Percentiles rank a stretch among this genome's conserved stretches.
Conservation (phyloP, 2,113 vertebrate genomes). For the Carassius carassius region DNA sequence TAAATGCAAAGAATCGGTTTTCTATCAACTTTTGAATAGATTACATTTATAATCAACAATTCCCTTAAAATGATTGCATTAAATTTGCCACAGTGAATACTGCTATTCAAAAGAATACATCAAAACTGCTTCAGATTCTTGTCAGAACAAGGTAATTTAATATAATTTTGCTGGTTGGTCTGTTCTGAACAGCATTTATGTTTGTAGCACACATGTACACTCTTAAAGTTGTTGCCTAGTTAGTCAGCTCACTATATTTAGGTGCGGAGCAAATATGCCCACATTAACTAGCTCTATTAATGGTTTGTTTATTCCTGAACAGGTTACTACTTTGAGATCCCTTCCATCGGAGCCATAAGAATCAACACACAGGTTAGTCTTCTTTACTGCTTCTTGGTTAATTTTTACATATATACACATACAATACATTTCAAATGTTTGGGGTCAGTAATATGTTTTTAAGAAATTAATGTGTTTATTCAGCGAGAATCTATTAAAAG, state of each 20-base stretch:
- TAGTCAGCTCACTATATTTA: neutral
- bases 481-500: neutral
- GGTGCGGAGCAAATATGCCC: neutral
- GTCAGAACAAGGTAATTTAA: neutral
- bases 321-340: constrained; percentile 99
- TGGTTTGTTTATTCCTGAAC: constrained; percentile 56
- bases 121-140: neutral
- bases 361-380: constrained; percentile 93
- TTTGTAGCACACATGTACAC: neutral
- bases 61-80: no score
- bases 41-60: neutral
- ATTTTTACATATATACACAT: neutral
- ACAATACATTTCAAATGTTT: neutral
- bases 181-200: neutral
- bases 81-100: neutral
- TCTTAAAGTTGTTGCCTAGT: neutral
- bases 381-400: neutral
- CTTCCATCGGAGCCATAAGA: constrained; percentile 94
- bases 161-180: no score
- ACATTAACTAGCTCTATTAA: neutral
- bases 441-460: no score
- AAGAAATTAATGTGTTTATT: neutral
- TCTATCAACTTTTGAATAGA: neutral
- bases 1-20: no score
- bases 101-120: neutral